Evolutionary conservation across 2,113 vertebrate genomes (phyloP), one percentile per base, ranked within the genome.

Genomic region (Puma concolor): DNA sequence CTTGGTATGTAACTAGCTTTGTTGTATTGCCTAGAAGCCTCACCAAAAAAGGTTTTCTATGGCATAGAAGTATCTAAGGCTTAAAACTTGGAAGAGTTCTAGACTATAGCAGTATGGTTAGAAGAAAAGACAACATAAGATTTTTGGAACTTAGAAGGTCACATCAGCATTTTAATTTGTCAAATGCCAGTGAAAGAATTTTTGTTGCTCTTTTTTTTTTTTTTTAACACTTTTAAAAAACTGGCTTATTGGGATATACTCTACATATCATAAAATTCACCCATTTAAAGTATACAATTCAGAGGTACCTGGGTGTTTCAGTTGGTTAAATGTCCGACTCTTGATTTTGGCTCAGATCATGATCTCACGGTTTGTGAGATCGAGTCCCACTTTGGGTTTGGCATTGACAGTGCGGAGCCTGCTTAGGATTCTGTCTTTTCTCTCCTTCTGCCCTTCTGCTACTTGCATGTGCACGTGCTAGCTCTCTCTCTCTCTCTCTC

Each of bases 1-100:
- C 25, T 88, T 88, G 82, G 5, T 36, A 16, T 54, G 17, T 92
- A 44, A 89, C 64, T 38, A 50, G 54, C 9, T 88, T 71, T 91
- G n/a, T 82, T 90, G 71, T 10, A 85, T 23, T 97, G 87, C 16
- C 33, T 84, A 85, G 87, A 89, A 88, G 77, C 31, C 27, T 27
- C 36, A 41, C 60, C 50, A 50, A 5, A 63, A 88, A 87, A 64
- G 12, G 2, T 27, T 72, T 79, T 69, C 38, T 87, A 33, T 87
- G 71, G 57, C 6, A 4, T 66, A 52, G 60, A 64, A 8, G 77
- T 87, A 17, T 10, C 69, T 63, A 88, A 57, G 54, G 41, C 33
- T 90, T 87, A 63, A 93, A 69, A 84, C 33, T 91, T 33, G 12
- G 1, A 19, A 21, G 77, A 72, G 60, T 85, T 88, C 12, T 88